A percentile compares a stretch with the other conserved stretches of the same genome.
phyloP scores from a whole-genome alignment of 1,140 invertebrate genomes.

The Anadara kagoshimensis region DNA sequence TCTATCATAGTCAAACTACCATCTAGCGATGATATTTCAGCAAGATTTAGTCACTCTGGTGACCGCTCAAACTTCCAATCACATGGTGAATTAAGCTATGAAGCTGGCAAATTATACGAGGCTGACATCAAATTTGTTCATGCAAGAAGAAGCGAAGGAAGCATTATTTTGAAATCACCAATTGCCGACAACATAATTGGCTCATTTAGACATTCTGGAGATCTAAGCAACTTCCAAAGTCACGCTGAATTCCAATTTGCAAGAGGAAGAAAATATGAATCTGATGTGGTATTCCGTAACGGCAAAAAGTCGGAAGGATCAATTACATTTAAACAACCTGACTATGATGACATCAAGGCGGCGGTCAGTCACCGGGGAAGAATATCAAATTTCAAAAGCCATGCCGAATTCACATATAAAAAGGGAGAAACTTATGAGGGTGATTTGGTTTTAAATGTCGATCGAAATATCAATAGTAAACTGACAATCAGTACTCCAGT shows the following conservation, averaged over 20 bases:
- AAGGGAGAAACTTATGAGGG: constrained; percentile 1
- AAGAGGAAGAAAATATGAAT: constrained; percentile 1
- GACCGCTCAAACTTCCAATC: constrained; percentile 26
- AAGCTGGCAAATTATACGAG: constrained; percentile 17
- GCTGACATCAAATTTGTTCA: constrained; percentile 20
- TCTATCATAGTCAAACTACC: constrained; percentile 41
- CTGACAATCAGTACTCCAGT: constrained; percentile 8
- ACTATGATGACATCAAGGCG: constrained; percentile 14
- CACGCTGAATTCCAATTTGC: not conserved
- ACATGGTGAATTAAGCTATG: constrained; percentile 25
- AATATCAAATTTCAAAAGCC: constrained; percentile 5
- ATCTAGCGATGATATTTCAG: constrained; percentile 17
- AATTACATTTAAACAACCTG: constrained; percentile 13
- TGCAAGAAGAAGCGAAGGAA: constrained; percentile 22
- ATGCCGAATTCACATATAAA: constrained; percentile 12
- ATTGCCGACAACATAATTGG: constrained; percentile 2
- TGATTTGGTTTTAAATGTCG: constrained; percentile 5
- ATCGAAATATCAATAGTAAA: constrained; percentile 7
- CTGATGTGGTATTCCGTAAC: not conserved
- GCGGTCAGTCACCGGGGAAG: constrained; percentile 18
- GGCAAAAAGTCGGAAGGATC: constrained; percentile 1
- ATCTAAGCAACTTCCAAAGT: not conserved
- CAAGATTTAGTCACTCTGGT: constrained; percentile 28
- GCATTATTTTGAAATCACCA: constrained; percentile 38
- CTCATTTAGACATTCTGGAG: not conserved